A percentile compares a stretch with the other conserved stretches of the same genome.
These are phyloP conservation scores for Drosophila murphyi DNA, from an alignment of 1,140 invertebrate genomes.

Conservation along the genomic window DNA sequence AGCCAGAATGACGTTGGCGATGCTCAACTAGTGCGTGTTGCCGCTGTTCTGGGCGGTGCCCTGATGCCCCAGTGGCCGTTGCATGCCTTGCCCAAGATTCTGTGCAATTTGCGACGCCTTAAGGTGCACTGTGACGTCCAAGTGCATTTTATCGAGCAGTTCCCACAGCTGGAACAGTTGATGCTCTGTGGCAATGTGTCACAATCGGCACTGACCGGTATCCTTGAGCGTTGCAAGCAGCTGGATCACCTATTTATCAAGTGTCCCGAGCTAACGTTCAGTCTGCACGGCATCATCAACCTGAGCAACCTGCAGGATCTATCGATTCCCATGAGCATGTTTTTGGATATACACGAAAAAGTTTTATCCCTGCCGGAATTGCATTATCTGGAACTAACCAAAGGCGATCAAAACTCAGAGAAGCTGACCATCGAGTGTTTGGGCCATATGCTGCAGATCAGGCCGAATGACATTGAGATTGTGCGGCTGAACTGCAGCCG, in stretches of 20 bases:
- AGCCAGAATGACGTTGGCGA: neutral
- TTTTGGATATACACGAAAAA: neutral
- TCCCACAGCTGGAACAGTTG: constrained; percentile 33
- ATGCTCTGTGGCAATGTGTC: constrained; percentile 37
- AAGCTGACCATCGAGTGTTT: constrained; percentile 24
- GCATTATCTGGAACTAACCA: constrained; percentile 27
- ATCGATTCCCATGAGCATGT: constrained; percentile 32
- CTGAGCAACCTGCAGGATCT: constrained; percentile 16
- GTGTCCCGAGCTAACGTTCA: neutral
- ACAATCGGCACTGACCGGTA: constrained; percentile 47
- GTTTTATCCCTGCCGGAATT: constrained; percentile 13
- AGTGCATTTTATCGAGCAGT: constrained; percentile 59
- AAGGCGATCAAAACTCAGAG: neutral
- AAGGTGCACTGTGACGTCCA: constrained; percentile 44
- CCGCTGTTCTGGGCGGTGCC: constrained; percentile 9
- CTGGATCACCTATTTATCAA: constrained; percentile 39
- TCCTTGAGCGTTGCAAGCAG: constrained; percentile 46
- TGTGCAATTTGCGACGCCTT: constrained; percentile 43
- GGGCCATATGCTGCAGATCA: constrained; percentile 2
- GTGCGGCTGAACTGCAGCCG: constrained; percentile 32
- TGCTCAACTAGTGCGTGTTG: neutral
- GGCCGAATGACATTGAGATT: constrained; percentile 6
- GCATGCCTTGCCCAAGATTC: constrained; percentile 51
- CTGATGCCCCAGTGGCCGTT: constrained; percentile 49
- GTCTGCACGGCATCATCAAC: constrained; percentile 11